Percentiles rank a stretch among this genome's conserved stretches.
These are phyloP conservation scores for Physocephala rufipes DNA, from an alignment of 2,888 invertebrate genomes.

Conservation along the genomic window DNA sequence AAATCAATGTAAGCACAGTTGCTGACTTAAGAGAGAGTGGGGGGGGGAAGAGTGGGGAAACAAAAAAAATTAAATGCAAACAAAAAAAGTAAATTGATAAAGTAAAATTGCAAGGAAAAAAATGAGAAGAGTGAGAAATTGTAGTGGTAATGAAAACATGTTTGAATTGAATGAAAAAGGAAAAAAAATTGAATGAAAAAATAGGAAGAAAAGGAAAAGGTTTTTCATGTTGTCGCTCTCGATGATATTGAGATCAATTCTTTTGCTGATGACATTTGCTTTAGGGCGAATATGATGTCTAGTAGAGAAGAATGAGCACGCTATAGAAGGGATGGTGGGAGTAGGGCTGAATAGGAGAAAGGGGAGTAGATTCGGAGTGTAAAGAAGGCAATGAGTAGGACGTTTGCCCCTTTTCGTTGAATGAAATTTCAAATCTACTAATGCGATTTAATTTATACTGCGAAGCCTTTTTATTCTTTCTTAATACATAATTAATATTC, in stretches of 20 bases:
- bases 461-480: too few species aligned
- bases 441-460: too few species aligned
- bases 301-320: too few species aligned
- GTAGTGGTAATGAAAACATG: slow-evolving; percentile 4
- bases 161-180: too few species aligned
- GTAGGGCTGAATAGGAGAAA: neutral
- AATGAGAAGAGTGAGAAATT: neutral
- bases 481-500: too few species aligned
- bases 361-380: neutral
- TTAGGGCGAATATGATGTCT: neutral
- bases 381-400: neutral
- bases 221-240: slow-evolving; percentile 10
- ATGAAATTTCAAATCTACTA: too few species aligned
- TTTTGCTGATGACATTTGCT: slow-evolving; percentile 4
- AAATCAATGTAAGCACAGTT: slow-evolving; percentile 50
- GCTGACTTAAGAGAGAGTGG: too few species aligned
- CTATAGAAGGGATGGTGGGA: neutral
- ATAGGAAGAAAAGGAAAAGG: slow-evolving; percentile 14
- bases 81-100: slow-evolving; percentile 7
- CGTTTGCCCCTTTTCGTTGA: too few species aligned
- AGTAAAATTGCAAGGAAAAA: neutral
- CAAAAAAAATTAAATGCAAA: neutral
- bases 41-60: neutral
- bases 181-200: neutral
- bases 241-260: slow-evolving; percentile 12